Base-by-base conservation (phyloP, 2,888 invertebrate genomes). In the Agrotis exclamationis region DNA sequence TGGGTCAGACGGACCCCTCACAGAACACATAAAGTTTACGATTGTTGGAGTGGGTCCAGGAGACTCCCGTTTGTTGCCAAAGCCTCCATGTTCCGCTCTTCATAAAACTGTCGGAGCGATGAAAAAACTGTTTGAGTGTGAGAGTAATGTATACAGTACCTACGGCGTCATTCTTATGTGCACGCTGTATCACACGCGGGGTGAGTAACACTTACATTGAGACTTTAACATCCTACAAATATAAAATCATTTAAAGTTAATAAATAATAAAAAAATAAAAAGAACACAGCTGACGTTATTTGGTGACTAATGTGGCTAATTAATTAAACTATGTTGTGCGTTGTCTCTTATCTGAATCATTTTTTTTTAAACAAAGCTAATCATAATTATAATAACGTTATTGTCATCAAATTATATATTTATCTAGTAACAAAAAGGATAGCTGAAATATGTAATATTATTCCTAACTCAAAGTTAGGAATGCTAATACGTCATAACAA, bases 1-100 rank as follows among this genome's bases (percentile, higher is more conserved):
- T 67, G 47, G 66, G 62, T 80, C 68, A 69, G 51, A 70, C 28
- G 53, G 58, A 83, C 66, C 69, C 62, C 71, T 70, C 63, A 65
- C 71, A 57, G 76, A 79, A 79, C 69, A 73, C 79, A 83, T 85
- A 82, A 85, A 87, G 75, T 89, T 89, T 89, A 89, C 80, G 86
- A 84, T 66, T 71, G 60, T 89, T 90, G 89, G 89, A 90, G 85
- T 75, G 73, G 70, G 75, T 88, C 89, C 90, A 89, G 85, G 72
- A 73, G 50, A 56, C 24, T 60, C 18, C 22, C 13, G 28, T 24
- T 18, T 1, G 13, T 18, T 56, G 74, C 59, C 67, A 59, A 56
- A 74, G 7, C 44, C 24, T 54, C 45, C 63, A 63, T 45, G 56
- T 71, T 57, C 33, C 45, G 50, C 11, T 57, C 57, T 63, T 57